Evolutionary conservation across 2,797 vertebrate genomes (phyloP).

Genomic region (Lates japonicus): DNA sequence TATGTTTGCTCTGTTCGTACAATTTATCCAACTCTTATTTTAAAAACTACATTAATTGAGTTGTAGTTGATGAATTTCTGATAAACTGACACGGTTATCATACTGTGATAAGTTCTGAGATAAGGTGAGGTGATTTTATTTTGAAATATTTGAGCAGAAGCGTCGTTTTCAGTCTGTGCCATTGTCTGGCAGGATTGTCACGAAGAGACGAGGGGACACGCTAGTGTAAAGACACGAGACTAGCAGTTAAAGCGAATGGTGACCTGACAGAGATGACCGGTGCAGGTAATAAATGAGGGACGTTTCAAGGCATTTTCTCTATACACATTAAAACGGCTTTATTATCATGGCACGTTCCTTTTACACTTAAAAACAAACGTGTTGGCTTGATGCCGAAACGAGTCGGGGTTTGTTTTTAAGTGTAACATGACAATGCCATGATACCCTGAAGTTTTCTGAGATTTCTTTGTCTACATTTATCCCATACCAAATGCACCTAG

Average conservation of each 20-base stretch:
- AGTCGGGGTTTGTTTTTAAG: too few species aligned
- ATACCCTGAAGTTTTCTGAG: too few species aligned
- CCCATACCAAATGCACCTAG: too few species aligned
- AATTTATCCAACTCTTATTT: not conserved
- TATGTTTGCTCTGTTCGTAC: not conserved
- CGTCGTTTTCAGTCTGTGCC: not conserved
- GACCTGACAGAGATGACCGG: conserved; percentile 60
- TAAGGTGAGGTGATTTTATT: conserved; percentile 43
- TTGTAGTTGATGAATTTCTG: rapidly evolving
- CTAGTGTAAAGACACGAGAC: not conserved
- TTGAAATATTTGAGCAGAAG: conserved; percentile 42
- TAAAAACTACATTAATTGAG: not conserved
- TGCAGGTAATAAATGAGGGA: conserved; percentile 55
- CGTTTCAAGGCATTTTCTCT: not conserved
- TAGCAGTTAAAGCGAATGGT: conserved; percentile 29
- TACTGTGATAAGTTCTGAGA: rapidly evolving
- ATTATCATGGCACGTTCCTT: too few species aligned
- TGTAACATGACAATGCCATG: too few species aligned
- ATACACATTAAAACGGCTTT: too few species aligned
- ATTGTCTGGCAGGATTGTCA: not conserved
- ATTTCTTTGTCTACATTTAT: too few species aligned
- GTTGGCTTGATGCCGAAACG: too few species aligned
- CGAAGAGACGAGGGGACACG: not conserved
- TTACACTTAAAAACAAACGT: too few species aligned
- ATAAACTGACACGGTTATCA: not conserved